phyloP scores from a whole-genome alignment of 1,140 invertebrate species.

The Amyelois transitella region DNA sequence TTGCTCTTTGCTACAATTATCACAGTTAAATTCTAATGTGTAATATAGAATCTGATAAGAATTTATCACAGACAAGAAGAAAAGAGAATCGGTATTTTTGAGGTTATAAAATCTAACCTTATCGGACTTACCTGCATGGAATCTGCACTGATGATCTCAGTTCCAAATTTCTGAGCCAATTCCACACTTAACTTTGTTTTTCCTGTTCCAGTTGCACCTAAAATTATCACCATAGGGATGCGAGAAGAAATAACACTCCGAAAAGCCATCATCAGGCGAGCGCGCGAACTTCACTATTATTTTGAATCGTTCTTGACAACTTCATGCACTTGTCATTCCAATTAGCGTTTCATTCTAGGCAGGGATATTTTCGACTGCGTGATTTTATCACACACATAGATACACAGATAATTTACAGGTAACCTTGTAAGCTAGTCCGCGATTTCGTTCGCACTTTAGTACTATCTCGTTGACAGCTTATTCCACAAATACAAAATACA shows the following conservation, averaged over 20 bases:
- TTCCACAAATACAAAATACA: too few relatives aligned
- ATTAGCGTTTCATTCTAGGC: conserved; percentile 28
- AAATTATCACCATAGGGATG: conserved; percentile 89
- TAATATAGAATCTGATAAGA: background rate
- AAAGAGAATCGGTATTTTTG: conserved; percentile 17
- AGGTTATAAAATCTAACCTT: conserved; percentile 39
- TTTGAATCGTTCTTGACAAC: conserved; percentile 32
- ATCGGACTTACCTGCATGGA: conserved; percentile 92
- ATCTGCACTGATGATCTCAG: conserved; percentile 99
- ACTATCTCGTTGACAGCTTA: too few relatives aligned
- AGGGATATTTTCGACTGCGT: conserved; percentile 9
- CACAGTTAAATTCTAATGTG: too few relatives aligned
- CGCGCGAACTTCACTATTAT: conserved; percentile 61
- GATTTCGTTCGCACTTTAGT: too few relatives aligned
- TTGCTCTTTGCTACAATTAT: too few relatives aligned
- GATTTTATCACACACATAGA: background rate
- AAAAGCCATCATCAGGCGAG: conserved; percentile 51
- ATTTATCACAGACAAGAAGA: background rate
- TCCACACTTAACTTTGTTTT: conserved; percentile 97
- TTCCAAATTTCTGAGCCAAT: conserved; percentile 88
- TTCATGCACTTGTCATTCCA: background rate
- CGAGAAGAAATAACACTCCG: conserved; percentile 50
- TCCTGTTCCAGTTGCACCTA: conserved; percentile 96
- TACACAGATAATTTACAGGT: background rate
- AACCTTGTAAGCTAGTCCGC: too few relatives aligned